Evolutionary conservation across 2,113 vertebrate species (phyloP).

Genomic region (Lepisosteus osseus): DNA sequence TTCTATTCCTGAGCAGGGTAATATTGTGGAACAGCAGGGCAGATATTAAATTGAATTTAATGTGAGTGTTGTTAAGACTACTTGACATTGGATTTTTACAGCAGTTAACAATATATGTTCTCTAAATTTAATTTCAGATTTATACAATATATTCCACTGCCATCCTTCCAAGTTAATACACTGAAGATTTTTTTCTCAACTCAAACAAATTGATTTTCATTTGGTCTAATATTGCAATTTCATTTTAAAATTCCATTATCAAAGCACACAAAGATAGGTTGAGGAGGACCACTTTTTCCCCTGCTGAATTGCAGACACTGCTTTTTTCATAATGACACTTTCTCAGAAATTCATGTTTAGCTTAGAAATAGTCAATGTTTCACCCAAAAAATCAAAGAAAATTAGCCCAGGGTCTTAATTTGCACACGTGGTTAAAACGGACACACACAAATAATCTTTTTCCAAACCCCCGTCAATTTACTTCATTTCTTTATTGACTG

Average conservation of each 20-base stretch:
- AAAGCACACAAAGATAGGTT: background rate
- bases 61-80: background rate
- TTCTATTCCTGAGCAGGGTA: background rate
- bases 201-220: slow-evolving; percentile 1
- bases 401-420: too few species aligned
- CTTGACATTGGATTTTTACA: background rate
- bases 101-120: background rate
- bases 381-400: too few species aligned
- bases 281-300: background rate
- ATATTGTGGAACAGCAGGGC: slow-evolving; percentile 1
- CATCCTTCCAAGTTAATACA: too few species aligned
- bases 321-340: too few species aligned
- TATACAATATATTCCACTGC: background rate
- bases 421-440: too few species aligned
- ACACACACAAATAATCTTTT: too few species aligned
- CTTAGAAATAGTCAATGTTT: too few species aligned
- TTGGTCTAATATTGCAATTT: background rate
- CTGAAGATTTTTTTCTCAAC: background rate
- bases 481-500: too few species aligned
- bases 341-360: too few species aligned
- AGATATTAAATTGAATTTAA: background rate
- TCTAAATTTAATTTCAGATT: slow-evolving; percentile 5
- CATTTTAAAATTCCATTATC: too few species aligned
- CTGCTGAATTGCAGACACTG: background rate
- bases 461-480: too few species aligned